Evolutionary conservation across 2,797 vertebrate genomes (phyloP).

Genomic region (Anguilla anguilla): DNA sequence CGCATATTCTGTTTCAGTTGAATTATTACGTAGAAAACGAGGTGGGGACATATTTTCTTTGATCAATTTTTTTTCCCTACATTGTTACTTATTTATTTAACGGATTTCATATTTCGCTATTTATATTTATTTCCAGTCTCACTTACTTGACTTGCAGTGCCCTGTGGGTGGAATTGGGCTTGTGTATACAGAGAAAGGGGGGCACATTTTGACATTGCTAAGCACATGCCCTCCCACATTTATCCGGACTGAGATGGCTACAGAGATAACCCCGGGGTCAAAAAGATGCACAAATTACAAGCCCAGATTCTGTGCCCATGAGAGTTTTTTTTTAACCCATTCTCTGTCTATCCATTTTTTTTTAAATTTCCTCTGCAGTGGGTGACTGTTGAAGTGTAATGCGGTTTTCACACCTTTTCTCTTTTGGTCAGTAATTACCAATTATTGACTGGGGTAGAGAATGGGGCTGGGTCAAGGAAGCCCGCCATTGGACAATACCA

Average conservation of each 20-base stretch:
- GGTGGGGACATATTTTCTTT: neutral
- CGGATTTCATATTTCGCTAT: neutral
- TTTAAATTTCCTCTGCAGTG: neutral
- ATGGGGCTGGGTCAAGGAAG: neutral
- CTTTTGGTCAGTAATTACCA: neutral
- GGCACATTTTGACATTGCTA: constrained; percentile 19
- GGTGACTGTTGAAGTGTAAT: neutral
- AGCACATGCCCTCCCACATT: constrained; percentile 40
- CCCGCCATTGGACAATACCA: neutral
- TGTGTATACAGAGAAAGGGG: neutral
- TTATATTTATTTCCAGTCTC: neutral
- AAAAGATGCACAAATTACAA: constrained; percentile 45
- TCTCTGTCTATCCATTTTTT: neutral
- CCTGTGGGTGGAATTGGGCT: neutral
- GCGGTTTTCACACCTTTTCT: neutral
- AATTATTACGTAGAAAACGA: neutral
- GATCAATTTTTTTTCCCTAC: neutral
- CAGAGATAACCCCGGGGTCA: constrained; percentile 29
- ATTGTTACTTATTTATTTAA: neutral
- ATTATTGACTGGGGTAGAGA: neutral
- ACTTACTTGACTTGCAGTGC: neutral
- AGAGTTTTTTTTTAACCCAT: neutral
- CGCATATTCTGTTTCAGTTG: neutral
- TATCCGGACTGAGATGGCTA: constrained; percentile 36
- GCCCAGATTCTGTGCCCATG: constrained; percentile 32